Evolutionary conservation across 2,888 invertebrate species (phyloP).

Genomic region (Megaustenia siamemsis): DNA sequence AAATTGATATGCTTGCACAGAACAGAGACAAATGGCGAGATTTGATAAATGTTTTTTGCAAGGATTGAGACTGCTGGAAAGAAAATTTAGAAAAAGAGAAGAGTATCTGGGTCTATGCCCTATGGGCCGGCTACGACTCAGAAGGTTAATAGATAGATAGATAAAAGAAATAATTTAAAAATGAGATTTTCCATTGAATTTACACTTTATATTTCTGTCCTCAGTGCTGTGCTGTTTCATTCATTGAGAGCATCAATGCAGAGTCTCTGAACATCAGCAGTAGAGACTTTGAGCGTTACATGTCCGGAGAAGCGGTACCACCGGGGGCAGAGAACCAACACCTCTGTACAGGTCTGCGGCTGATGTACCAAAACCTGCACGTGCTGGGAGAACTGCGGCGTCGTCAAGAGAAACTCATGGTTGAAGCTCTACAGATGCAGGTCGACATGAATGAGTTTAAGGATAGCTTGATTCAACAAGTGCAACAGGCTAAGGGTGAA

Average conservation of each 20-base stretch:
- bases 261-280: conserved; percentile 94
- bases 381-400: conserved; percentile 85
- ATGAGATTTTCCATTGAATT: too few species aligned
- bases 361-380: conserved; percentile 89
- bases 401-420: conserved; percentile 84
- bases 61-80: too few species aligned
- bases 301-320: conserved; percentile 93
- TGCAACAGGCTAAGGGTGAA: conserved; percentile 86
- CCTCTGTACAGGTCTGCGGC: conserved; percentile 85
- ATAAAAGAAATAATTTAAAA: too few species aligned
- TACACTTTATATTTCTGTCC: neutral
- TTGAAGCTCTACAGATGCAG: conserved; percentile 85
- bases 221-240: conserved; percentile 97
- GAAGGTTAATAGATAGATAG: too few species aligned
- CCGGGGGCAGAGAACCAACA: conserved; percentile 87
- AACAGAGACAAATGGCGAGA: too few species aligned
- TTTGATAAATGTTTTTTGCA: too few species aligned
- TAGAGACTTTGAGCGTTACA: conserved; percentile 95
- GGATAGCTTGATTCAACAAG: conserved; percentile 87
- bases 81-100: too few species aligned
- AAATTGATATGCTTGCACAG: too few species aligned
- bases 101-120: too few species aligned
- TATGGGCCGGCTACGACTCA: too few species aligned
- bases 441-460: conserved; percentile 88
- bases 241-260: conserved; percentile 96